Base-by-base conservation (phyloP, 2,113 vertebrate species). In the Pyrgilauda ruficollis region DNA sequence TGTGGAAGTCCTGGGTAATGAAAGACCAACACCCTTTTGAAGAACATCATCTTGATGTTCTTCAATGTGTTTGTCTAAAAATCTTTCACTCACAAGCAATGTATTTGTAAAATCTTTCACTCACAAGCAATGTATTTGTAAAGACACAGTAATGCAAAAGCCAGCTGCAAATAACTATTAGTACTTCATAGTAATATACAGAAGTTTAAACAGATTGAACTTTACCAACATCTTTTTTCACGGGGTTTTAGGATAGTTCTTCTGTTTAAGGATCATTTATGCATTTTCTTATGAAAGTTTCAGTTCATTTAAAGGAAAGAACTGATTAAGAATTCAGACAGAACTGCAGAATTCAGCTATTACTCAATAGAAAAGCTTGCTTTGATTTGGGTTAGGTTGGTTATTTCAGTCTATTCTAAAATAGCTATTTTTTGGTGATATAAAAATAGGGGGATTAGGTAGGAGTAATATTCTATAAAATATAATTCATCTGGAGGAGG, bases 361-460 rank as follows among this genome's bases (percentile, higher is more conserved):
- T 78, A 61, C 63, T 89, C 47, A 58, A 77, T 11, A 82, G 30
- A 91, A 82, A 61, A 89, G 30, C 50, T 85, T 20, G 9, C 62
- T 96, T 77, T 66, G 67, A 93, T 95, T 91, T 80, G 67, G 78
- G 87, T 88, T 94, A 66, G 41, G 63, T 69, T 76, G 87, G 74
- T 50, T 95, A 93, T 96, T 96, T 87, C 63, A 55, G 82, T 55
- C 82, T 95, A 43, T 79, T 79, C 91, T 73, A 46, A 93, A 96
- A 90, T 13, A 27, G 18, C 55, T 91, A 20, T 62, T 92, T 94
- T 92, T 74, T 74, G 6, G 85, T n/a, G 41, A 58, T 79, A 76
- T n/a, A 96, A 97, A 96, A 97, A 96, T 96, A 96, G 91, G 30
- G 41, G 35, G 47, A 88, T 83, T 67, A 96, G 85, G 95, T 97